Base-by-base conservation (phyloP, 2,797 vertebrate species). In the Characodon lateralis region DNA sequence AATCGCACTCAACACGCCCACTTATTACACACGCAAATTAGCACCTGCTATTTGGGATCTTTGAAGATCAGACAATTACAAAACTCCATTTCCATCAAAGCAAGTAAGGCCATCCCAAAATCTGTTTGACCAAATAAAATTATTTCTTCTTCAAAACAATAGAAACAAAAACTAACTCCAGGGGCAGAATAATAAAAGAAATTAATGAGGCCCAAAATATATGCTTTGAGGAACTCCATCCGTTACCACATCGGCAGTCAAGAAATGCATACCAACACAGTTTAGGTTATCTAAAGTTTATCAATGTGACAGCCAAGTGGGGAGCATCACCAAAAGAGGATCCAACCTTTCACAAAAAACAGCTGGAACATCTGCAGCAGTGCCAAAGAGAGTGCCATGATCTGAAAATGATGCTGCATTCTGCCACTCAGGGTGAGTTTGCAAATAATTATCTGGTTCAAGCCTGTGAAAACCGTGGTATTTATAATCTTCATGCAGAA, bases 341-440 rank as follows among this genome's bases (percentile, higher is more conserved):
- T 61, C 81, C 43, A 3, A 1, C n/a, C 0, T 43, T 71, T 0
- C 28, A 0, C 6, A 5, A 28, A 28, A 66, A 84, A 71, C 76
- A 70, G 69, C 14, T 6, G 41, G 74, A 77, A 48, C 41, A 2
- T 0, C 72, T 85, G 77, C 85, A 85, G 72, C 79, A 53, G 35
- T 89, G 89, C 46, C 74, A 73, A 3, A 71, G 6, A 6, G 26
- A 81, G 46, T 43, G 0, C 0, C 48, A 0, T 1, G 77, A 88
- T 0, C 53, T 78, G 43, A 58, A 70, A 26, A 24, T 63, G 53
- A 79, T 89, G 82, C 84, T 89, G 14, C 80, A 77, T 1, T 0
- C 13, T 0, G 72, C 56, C 78, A 80, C 81, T 76, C 26, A 56
- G 68, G 87, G 91, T 90, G 41, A 46, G 69, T 22, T 41, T 6